Conservation (phyloP, 92 coral and sea anemone species). For the Umimayanthus kanabou region DNA sequence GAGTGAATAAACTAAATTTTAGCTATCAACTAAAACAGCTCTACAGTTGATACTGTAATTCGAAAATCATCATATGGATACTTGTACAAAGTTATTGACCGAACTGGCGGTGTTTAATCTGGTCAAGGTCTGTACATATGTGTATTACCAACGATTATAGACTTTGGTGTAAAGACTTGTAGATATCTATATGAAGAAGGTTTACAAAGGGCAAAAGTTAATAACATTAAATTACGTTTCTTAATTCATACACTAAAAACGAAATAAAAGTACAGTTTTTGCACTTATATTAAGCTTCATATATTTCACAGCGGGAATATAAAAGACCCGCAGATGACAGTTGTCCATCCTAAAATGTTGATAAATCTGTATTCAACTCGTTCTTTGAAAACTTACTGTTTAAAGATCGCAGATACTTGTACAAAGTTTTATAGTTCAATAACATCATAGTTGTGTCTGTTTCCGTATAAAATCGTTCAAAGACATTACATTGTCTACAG, state of each 20-base stretch:
- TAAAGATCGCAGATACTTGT: neutral
- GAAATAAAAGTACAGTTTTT: neutral
- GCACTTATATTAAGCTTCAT: neutral
- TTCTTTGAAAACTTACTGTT: no score
- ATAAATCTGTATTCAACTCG: neutral
- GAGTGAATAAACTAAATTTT: neutral
- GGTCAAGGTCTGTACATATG: neutral
- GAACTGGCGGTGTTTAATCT: neutral
- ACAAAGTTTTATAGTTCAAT: no score
- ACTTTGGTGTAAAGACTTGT: neutral
- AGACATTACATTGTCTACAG: no score
- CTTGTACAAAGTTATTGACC: neutral
- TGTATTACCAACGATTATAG: neutral
- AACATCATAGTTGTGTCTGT: no score
- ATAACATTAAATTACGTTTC: neutral
- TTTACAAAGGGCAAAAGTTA: neutral
- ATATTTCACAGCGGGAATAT: slow-evolving; percentile 10
- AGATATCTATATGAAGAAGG: neutral
- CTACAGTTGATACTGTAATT: neutral
- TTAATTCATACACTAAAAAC: neutral
- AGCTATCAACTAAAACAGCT: slow-evolving; percentile 6
- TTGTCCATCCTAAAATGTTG: neutral
- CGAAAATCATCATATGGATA: neutral
- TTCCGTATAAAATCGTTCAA: no score
- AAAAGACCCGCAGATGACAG: neutral